Percentiles rank a stretch among this genome's conserved stretches.
phyloP scores from a whole-genome alignment of 2,797 vertebrate species.

The Luscinia luscinia region DNA sequence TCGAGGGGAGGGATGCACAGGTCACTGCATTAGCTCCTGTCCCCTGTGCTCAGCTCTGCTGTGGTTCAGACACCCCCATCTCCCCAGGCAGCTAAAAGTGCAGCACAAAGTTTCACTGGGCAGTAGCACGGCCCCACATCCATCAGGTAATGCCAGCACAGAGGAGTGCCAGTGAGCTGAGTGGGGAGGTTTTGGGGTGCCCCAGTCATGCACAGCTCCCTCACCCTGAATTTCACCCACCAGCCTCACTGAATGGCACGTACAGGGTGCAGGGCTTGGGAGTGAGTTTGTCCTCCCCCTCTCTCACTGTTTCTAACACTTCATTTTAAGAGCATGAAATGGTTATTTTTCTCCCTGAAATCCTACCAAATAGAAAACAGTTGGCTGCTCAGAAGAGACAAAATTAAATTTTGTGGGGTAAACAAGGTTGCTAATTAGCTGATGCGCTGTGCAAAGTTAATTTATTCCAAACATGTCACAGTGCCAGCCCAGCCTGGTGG shows the following conservation, averaged over 20 bases:
- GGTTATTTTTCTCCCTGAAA: conserved; percentile 55
- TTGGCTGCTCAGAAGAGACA: conserved; percentile 62
- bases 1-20: rapidly evolving
- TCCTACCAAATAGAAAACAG: conserved; percentile 55
- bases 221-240: neutral
- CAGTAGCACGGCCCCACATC: neutral
- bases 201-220: neutral
- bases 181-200: neutral
- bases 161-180: neutral
- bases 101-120: neutral
- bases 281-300: neutral
- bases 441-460: conserved; percentile 49
- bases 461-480: conserved; percentile 25
- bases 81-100: neutral
- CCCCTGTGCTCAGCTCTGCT: neutral
- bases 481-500: neutral
- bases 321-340: conserved; percentile 40
- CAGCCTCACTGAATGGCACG: rapidly evolving
- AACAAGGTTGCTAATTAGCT: conserved; percentile 65
- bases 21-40: neutral
- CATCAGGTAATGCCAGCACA: rapidly evolving
- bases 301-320: neutral
- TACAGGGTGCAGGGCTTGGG: rapidly evolving
- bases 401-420: conserved; percentile 66
- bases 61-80: neutral